Conservation (phyloP, 2,113 vertebrate genomes). For the Nymphicus hollandicus region DNA sequence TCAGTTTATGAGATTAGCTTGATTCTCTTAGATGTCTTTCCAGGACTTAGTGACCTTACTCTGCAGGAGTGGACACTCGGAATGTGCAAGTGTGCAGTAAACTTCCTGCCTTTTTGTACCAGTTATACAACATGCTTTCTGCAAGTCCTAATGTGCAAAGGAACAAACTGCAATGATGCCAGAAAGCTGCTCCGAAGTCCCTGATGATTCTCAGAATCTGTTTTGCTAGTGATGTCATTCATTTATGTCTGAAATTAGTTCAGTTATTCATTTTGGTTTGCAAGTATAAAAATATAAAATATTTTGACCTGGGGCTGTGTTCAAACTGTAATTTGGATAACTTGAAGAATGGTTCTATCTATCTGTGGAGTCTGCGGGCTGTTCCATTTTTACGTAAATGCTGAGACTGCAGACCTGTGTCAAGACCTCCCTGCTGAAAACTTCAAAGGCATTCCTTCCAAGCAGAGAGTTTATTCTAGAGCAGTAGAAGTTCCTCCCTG, state of each 20-base stretch:
- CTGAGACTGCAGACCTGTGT: conserved; percentile 14
- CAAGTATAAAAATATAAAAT: conserved; percentile 15
- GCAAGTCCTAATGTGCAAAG: background rate
- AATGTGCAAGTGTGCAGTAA: conserved; percentile 7
- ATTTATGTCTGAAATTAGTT: background rate
- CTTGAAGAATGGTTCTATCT: background rate
- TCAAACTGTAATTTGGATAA: background rate
- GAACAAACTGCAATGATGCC: background rate
- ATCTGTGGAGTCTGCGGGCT: background rate
- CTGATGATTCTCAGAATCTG: background rate
- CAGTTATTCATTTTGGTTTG: background rate
- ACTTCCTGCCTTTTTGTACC: conserved; percentile 18
- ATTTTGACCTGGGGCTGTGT: background rate
- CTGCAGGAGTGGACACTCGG: conserved; percentile 1
- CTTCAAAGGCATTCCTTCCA: conserved; percentile 3
- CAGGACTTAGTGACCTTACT: conserved; percentile 43
- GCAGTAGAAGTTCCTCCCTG: background rate
- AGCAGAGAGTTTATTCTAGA: background rate
- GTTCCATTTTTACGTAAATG: background rate
- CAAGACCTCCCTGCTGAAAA: conserved; percentile 15
- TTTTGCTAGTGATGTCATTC: background rate
- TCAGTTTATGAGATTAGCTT: conserved; percentile 9
- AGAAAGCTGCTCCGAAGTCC: background rate
- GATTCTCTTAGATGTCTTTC: conserved; percentile 50
- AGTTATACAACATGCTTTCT: background rate